Evolutionary conservation across 2,113 vertebrate species (phyloP).

Genomic region (Antigone vipio): DNA sequence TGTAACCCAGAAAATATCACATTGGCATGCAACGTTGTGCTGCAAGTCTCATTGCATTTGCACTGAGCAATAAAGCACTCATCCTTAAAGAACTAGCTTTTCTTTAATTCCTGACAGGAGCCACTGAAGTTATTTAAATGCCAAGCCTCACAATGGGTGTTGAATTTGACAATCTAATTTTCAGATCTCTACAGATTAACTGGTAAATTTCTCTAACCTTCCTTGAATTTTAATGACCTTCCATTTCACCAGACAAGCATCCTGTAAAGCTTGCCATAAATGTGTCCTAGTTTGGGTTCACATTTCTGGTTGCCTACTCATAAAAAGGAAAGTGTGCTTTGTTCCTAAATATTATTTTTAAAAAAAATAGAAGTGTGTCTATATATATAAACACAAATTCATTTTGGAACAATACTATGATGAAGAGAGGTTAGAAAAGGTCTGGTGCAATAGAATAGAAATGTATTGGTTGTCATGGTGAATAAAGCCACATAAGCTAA

Average conservation of each 20-base stretch:
- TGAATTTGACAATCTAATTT: neutral
- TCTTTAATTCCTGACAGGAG: neutral
- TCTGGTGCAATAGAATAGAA: neutral
- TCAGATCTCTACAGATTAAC: neutral
- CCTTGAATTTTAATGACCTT: neutral
- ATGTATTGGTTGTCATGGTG: slow-evolving; percentile 52
- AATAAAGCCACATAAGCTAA: slow-evolving; percentile 5
- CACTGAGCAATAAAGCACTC: neutral
- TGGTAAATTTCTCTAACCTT: neutral
- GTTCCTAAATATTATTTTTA: neutral
- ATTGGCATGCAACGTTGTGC: no score
- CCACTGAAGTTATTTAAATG: neutral
- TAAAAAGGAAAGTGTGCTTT: neutral
- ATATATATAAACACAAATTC: neutral
- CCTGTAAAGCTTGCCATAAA: neutral
- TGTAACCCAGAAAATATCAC: neutral
- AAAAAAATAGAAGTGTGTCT: neutral
- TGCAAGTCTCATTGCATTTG: neutral
- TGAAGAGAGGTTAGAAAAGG: slow-evolving; percentile 31
- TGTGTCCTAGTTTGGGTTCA: neutral
- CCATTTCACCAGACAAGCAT: neutral
- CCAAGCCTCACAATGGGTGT: neutral
- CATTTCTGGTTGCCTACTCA: neutral
- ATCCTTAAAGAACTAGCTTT: neutral
- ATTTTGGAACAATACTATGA: neutral